A percentile compares a stretch with the other conserved stretches of the same genome.
These are phyloP conservation scores for Nanorana parkeri DNA, from an alignment of 2,113 vertebrate species.

Conservation along the genomic window DNA sequence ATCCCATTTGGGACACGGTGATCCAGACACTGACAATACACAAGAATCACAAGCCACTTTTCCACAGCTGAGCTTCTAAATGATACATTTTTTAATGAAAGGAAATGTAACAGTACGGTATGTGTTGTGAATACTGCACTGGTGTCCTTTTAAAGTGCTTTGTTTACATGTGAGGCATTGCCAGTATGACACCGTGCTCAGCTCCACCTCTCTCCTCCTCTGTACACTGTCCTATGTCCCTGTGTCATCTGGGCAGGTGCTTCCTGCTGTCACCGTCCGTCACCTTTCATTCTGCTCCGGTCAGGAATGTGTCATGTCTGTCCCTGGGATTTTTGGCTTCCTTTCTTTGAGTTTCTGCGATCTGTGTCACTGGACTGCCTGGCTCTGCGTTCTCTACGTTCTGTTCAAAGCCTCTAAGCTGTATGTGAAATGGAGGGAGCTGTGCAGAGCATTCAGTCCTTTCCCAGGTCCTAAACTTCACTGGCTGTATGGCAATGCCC, in stretches of 20 bases:
- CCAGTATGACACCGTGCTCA: too few species aligned
- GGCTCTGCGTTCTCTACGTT: slow-evolving; percentile 63
- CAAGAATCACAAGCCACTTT: too few species aligned
- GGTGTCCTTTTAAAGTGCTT: too few species aligned
- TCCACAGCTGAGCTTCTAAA: too few species aligned
- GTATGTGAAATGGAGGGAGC: slow-evolving; percentile 59
- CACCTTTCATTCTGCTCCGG: background rate
- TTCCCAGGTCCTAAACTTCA: slow-evolving; percentile 76
- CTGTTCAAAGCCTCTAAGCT: slow-evolving; percentile 65
- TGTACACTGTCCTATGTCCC: background rate
- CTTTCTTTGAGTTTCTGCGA: slow-evolving; percentile 34
- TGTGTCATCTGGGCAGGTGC: background rate
- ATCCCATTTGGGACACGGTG: too few species aligned
- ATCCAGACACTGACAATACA: too few species aligned
- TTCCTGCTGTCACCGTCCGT: background rate
- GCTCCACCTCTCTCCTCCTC: background rate
- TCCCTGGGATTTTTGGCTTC: slow-evolving; percentile 34
- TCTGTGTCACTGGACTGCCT: slow-evolving; percentile 62
- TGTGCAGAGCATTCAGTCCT: slow-evolving; percentile 63
- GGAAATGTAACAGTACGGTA: too few species aligned
- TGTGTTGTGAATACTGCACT: too few species aligned
- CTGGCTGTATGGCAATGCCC: slow-evolving; percentile 74
- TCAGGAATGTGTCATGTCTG: background rate
- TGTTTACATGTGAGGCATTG: too few species aligned
- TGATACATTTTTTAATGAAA: too few species aligned